Conservation (phyloP, 2,888 invertebrate genomes). For the Stenchaetothrips biformis region DNA sequence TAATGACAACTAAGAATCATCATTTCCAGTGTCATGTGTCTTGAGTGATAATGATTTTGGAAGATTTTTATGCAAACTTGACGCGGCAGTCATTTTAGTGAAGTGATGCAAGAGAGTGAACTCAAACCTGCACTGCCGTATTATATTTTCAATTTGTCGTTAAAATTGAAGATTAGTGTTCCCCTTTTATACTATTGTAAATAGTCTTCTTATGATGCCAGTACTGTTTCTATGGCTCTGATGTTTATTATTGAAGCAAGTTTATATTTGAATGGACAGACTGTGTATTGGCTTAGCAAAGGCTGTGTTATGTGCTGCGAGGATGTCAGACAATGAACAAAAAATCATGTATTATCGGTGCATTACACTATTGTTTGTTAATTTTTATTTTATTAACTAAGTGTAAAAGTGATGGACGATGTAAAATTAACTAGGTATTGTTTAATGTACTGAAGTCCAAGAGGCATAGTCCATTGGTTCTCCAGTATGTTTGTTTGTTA, state of each 20-base stretch:
- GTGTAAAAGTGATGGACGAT: slow-evolving; percentile 21
- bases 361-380: slow-evolving; percentile 25
- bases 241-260: slow-evolving; percentile 21
- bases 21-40: slow-evolving; percentile 21
- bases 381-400: slow-evolving; percentile 24
- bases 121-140: slow-evolving; percentile 18
- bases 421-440: slow-evolving; percentile 20
- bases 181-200: slow-evolving; percentile 22
- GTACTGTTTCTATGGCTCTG: slow-evolving; percentile 12
- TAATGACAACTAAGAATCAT: slow-evolving; percentile 23
- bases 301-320: slow-evolving; percentile 20
- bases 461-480: background rate
- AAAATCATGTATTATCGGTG: slow-evolving; percentile 24
- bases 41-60: slow-evolving; percentile 15
- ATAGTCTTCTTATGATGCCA: slow-evolving; percentile 6
- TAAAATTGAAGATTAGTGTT: slow-evolving; percentile 13
- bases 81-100: slow-evolving; percentile 23
- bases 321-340: slow-evolving; percentile 23
- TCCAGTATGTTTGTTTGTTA: slow-evolving; percentile 22
- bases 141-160: slow-evolving; percentile 22
- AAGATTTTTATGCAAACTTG: slow-evolving; percentile 23
- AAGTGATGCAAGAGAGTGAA: slow-evolving; percentile 17
- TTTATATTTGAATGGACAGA: slow-evolving; percentile 25
- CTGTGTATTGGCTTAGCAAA: slow-evolving; percentile 24
- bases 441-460: background rate